Base-by-base conservation (phyloP, 2,888 invertebrate species). In the Synanthedon myopaeformis region DNA sequence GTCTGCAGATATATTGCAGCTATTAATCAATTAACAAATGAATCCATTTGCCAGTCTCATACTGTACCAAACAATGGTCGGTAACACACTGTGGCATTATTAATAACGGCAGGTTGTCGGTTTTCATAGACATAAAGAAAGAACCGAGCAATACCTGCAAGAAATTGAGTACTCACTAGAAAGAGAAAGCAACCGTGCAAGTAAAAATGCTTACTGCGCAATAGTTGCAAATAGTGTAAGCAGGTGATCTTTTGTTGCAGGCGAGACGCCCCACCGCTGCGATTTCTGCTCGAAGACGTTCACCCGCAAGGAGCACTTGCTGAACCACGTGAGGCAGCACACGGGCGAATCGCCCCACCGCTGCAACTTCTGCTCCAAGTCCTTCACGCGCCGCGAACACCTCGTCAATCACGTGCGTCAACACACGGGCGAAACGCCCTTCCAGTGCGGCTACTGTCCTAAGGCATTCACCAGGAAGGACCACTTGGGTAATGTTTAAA, bases 381-480 rank as follows among this genome's bases (percentile, higher is more conserved):
- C 94, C 58, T 95, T 95, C 87, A 95, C 95, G 57, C 90, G 95
- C 61, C 93, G 94, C 74, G 95, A 95, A 76, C 95, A 95, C 77
- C 90, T 95, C 67, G 92, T 94, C 65, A 95, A 95, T 80, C 95
- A 95, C 82, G 93, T 95, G 63, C 89, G 95, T 61, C 93, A 93
- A 72, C 93, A 93, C 71, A 93, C 93, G 52, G 93, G 92, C 51
- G 91, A 92, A 69, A 92, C 92, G 41, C 93, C 93, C 50, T 92
- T 92, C 88, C 90, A 94, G 75, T 95, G 95, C 77, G 93, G 92
- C 68, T 94, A 93, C 84, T 95, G 94, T 78, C 94, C 94, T 56
- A 94, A 94, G 83, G 94, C 94, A 51, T 94, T 94, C 80, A 94
- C 94, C 6, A 89, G 94, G 69, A 94, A 94, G 79, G 94, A 94